A percentile compares a stretch with the other conserved stretches of the same genome.
Conservation (phyloP, 2,113 vertebrate species). For the Gadus macrocephalus region DNA sequence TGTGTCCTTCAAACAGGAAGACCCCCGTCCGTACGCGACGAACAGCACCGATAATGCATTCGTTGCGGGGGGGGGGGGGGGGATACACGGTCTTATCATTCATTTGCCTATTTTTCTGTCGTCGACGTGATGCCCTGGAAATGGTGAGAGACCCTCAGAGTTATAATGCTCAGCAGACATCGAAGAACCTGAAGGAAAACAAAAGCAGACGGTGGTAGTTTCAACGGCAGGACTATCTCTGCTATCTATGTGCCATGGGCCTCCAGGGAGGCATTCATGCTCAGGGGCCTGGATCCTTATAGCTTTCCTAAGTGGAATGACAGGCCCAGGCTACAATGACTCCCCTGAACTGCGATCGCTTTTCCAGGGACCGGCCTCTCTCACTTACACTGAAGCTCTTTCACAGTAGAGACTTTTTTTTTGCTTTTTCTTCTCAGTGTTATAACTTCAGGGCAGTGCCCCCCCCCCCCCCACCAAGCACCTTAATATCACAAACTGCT, state of each 20-base stretch:
- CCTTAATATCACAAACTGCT: conserved; percentile 1
- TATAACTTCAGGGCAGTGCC: conserved; percentile 48
- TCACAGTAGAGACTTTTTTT: conserved; percentile 12
- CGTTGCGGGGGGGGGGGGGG: neutral
- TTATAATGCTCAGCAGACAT: conserved; percentile 47
- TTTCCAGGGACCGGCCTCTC: conserved; percentile 62
- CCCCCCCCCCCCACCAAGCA: conserved; percentile 20
- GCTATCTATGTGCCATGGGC: conserved; percentile 57
- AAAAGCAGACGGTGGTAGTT: conserved; percentile 37
- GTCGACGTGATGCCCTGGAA: conserved; percentile 14
- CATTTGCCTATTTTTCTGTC: neutral
- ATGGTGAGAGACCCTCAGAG: conserved; percentile 37
- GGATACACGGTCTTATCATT: conserved; percentile 2
- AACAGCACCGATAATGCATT: conserved; percentile 5
- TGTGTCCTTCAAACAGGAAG: conserved; percentile 29
- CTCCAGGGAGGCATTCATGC: conserved; percentile 59
- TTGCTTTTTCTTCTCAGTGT: conserved; percentile 19
- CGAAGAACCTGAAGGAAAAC: conserved; percentile 12
- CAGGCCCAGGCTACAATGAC: conserved; percentile 49
- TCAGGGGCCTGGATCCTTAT: conserved; percentile 57
- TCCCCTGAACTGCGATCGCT: conserved; percentile 54
- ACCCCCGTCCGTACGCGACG: neutral
- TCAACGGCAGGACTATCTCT: conserved; percentile 51
- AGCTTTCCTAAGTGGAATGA: conserved; percentile 64
- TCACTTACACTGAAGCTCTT: conserved; percentile 34